Conservation (phyloP, 2,888 invertebrate genomes). For the Ecdyonurus torrentis region DNA sequence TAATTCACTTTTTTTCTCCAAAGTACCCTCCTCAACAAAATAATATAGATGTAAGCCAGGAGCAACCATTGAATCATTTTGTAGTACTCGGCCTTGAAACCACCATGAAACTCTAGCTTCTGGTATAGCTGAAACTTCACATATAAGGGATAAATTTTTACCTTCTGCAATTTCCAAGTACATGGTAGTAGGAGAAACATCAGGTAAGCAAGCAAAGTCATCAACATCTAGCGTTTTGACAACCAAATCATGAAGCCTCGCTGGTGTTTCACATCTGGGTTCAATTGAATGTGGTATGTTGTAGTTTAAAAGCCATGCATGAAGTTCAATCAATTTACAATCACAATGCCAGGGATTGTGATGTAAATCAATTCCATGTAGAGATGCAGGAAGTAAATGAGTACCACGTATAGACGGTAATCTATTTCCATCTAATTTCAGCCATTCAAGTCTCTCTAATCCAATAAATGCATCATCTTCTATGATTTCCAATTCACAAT, state of each 20-base stretch:
- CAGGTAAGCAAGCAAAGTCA: constrained; percentile 69
- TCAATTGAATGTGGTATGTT: constrained; percentile 63
- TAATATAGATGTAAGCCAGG: constrained; percentile 49
- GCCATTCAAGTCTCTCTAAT: constrained; percentile 64
- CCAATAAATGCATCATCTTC: constrained; percentile 69
- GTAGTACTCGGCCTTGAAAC: constrained; percentile 46
- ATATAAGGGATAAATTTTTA: constrained; percentile 62
- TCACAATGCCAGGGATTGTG: constrained; percentile 83
- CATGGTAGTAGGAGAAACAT: constrained; percentile 55
- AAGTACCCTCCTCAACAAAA: constrained; percentile 51
- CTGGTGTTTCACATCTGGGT: constrained; percentile 57
- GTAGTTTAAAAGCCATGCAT: constrained; percentile 58
- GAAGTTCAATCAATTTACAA: constrained; percentile 59
- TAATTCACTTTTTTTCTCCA: constrained; percentile 60
- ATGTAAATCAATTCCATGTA: constrained; percentile 65
- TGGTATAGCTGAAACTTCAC: constrained; percentile 64
- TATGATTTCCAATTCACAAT: constrained; percentile 59
- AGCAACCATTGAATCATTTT: constrained; percentile 53
- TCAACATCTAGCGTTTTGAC: constrained; percentile 47
- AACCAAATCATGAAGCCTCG: constrained; percentile 43
- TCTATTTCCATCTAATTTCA: constrained; percentile 66
- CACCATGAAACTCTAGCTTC: constrained; percentile 70
- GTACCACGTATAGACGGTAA: constrained; percentile 52
- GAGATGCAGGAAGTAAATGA: constrained; percentile 48
- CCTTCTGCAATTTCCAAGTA: constrained; percentile 64